Percentiles rank a stretch among this genome's conserved stretches.
phyloP scores from a whole-genome alignment of 2,888 invertebrate species.

The Sesia bembeciformis region DNA sequence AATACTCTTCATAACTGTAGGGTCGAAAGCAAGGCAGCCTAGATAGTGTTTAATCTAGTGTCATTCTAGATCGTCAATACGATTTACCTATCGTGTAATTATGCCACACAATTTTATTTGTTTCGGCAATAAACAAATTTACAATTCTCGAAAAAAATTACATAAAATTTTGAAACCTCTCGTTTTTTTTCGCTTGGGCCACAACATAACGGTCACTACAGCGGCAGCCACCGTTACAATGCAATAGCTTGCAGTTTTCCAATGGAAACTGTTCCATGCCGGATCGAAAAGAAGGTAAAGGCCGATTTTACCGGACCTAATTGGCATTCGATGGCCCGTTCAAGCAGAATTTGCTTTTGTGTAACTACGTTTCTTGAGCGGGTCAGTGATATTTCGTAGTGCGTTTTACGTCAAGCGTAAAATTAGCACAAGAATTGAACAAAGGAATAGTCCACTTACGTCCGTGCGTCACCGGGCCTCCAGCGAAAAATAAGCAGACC shows the following conservation, averaged over 20 bases:
- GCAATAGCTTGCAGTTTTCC: constrained; percentile 15
- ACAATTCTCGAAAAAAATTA: too few species aligned
- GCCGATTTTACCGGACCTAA: background rate
- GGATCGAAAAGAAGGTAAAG: background rate
- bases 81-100: too few species aligned
- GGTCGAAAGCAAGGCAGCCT: too few species aligned
- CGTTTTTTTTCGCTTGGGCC: background rate
- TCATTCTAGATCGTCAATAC: too few species aligned
- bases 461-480: background rate
- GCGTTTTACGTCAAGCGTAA: too few species aligned
- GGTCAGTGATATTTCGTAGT: background rate
- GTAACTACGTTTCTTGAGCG: background rate
- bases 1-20: too few species aligned
- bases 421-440: background rate
- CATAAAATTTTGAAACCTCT: background rate
- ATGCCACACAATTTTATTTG: too few species aligned
- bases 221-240: constrained; percentile 10
- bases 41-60: too few species aligned
- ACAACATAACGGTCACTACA: constrained; percentile 5
- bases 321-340: background rate
- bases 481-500: background rate
- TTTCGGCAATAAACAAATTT: too few species aligned
- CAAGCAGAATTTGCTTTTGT: background rate
- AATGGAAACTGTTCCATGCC: constrained; percentile 10
- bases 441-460: background rate